Conservation (phyloP, 2,888 invertebrate species). For the Anoncus sp. region DNA sequence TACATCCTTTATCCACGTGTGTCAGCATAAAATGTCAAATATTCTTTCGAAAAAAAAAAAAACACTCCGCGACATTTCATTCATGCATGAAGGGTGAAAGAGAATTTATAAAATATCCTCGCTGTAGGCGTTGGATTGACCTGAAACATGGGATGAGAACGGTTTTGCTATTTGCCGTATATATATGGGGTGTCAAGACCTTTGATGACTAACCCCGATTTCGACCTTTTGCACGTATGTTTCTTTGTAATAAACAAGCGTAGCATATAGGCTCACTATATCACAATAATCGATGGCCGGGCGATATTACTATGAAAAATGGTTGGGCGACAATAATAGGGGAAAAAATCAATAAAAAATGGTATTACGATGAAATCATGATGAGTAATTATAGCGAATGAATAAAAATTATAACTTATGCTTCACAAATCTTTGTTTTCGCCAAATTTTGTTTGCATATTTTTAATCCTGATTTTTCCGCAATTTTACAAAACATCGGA, state of each 20-base stretch:
- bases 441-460: too few species aligned
- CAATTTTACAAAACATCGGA: too few species aligned
- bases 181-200: conserved; percentile 21
- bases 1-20: conserved; percentile 6
- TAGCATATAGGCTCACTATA: neutral
- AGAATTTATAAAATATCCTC: conserved; percentile 28
- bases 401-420: neutral
- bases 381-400: neutral
- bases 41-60: conserved; percentile 11
- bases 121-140: conserved; percentile 26
- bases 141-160: conserved; percentile 11
- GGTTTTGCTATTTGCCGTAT: conserved; percentile 14
- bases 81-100: conserved; percentile 22
- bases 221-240: conserved; percentile 7
- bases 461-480: too few species aligned
- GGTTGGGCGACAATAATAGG: too few species aligned
- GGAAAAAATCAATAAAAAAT: neutral
- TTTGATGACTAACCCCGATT: conserved; percentile 15
- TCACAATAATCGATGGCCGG: neutral
- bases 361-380: neutral
- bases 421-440: neutral
- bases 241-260: neutral
- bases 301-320: neutral
- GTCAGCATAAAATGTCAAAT: conserved; percentile 45
- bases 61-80: conserved; percentile 6